Conservation (phyloP, 2,888 invertebrate genomes). For the Drosophila tanythrix region DNA sequence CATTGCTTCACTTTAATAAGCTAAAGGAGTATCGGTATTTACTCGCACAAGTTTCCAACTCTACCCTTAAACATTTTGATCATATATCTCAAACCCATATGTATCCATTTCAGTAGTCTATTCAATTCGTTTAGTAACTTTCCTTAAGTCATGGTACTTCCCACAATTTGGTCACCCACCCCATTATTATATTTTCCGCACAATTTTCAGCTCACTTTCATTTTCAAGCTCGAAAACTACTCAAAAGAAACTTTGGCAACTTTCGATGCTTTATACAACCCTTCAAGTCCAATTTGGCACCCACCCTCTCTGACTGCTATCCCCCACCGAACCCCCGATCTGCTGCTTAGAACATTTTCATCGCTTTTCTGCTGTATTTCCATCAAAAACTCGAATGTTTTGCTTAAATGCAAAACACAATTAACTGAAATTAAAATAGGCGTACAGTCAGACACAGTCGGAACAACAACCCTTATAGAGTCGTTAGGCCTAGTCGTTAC, state of each 20-base stretch:
- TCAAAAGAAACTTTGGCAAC: conserved; percentile 49
- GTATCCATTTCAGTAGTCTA: conserved; percentile 7
- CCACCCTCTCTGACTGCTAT: conserved; percentile 18
- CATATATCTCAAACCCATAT: conserved; percentile 12
- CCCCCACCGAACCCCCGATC: conserved; percentile 23
- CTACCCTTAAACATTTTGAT: neutral
- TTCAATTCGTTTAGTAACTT: conserved; percentile 17
- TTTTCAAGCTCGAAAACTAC: conserved; percentile 35
- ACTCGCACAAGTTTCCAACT: neutral
- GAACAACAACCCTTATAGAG: conserved; percentile 64
- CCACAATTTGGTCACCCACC: conserved; percentile 20
- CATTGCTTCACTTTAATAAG: neutral
- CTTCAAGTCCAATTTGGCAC: conserved; percentile 32
- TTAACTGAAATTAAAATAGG: conserved; percentile 80
- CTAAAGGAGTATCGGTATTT: neutral
- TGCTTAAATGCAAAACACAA: conserved; percentile 72
- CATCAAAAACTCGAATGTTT: conserved; percentile 77
- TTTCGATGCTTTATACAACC: conserved; percentile 45
- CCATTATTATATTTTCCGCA: neutral
- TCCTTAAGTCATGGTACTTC: conserved; percentile 7
- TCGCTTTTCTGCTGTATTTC: conserved; percentile 71
- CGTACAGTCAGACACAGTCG: conserved; percentile 35
- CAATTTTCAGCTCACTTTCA: conserved; percentile 39
- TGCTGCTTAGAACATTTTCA: conserved; percentile 54
- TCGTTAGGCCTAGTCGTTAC: conserved; percentile 27